phyloP scores from a whole-genome alignment of 2,113 vertebrate genomes.

The Ornithorhynchus anatinus region DNA sequence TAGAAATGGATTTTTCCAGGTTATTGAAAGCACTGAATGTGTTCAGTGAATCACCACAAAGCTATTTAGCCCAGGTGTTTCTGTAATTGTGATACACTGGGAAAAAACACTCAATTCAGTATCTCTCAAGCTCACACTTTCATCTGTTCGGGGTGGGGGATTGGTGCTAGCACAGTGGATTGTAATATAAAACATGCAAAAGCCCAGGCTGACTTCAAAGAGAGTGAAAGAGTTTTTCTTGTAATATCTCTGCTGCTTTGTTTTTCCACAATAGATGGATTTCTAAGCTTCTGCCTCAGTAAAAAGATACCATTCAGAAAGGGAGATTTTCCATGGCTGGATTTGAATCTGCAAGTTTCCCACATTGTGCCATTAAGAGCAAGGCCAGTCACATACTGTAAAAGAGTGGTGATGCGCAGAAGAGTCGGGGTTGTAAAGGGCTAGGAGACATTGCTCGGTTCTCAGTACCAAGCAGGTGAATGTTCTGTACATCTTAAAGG shows the following conservation, averaged over 20 bases:
- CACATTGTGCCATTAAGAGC: slow-evolving; percentile 66
- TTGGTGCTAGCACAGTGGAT: neutral
- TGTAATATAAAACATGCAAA: neutral
- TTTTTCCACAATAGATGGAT: slow-evolving; percentile 51
- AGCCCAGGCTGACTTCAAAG: neutral
- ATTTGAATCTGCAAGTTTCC: slow-evolving; percentile 52
- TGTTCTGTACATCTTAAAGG: slow-evolving; percentile 72
- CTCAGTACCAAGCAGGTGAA: slow-evolving; percentile 71
- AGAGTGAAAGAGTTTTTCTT: neutral
- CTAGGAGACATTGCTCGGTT: slow-evolving; percentile 60
- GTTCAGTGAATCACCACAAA: neutral
- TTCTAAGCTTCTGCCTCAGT: slow-evolving; percentile 52
- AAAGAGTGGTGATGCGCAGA: slow-evolving; percentile 71
- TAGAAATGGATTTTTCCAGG: slow-evolving; percentile 2
- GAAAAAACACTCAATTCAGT: neutral
- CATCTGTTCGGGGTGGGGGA: neutral
- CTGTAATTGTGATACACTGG: slow-evolving; percentile 19
- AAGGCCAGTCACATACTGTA: slow-evolving; percentile 68
- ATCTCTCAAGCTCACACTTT: neutral
- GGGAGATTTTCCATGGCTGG: slow-evolving; percentile 46
- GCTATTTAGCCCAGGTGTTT: slow-evolving; percentile 30
- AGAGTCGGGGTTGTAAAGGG: slow-evolving; percentile 67
- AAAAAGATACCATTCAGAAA: slow-evolving; percentile 39
- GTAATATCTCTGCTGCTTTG: slow-evolving; percentile 24
- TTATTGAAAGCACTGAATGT: neutral